phyloP scores from a whole-genome alignment of 2,113 vertebrate species.

The Ploceus nigricollis region DNA sequence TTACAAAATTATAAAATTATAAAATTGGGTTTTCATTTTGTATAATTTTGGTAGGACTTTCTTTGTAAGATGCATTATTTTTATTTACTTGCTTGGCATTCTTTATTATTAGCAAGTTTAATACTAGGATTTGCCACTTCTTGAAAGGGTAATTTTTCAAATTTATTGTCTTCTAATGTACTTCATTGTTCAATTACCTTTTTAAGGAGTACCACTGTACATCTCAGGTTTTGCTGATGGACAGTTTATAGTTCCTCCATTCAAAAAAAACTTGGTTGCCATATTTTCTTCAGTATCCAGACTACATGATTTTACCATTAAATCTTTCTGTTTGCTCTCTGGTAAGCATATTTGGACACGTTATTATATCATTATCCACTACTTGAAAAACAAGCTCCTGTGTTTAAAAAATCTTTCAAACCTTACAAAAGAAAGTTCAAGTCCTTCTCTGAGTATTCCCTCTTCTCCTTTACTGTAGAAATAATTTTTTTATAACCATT shows the following conservation, averaged over 20 bases:
- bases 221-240: background rate
- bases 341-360: background rate
- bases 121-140: background rate
- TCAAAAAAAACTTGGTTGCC: background rate
- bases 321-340: background rate
- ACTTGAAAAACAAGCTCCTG: background rate
- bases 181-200: background rate
- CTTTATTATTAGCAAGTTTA: background rate
- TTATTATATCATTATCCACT: background rate
- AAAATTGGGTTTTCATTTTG: background rate
- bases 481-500: background rate
- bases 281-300: background rate
- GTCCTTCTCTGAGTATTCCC: background rate
- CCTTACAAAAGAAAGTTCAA: background rate
- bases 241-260: background rate
- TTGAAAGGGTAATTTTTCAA: background rate
- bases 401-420: background rate
- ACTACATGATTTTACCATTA: background rate
- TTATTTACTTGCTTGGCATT: background rate
- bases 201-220: background rate
- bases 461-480: background rate
- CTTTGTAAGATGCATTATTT: background rate
- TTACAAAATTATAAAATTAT: background rate
- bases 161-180: background rate
- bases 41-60: background rate